Base-by-base conservation (phyloP, 2,113 vertebrate species). In the Crotalus tigris region DNA sequence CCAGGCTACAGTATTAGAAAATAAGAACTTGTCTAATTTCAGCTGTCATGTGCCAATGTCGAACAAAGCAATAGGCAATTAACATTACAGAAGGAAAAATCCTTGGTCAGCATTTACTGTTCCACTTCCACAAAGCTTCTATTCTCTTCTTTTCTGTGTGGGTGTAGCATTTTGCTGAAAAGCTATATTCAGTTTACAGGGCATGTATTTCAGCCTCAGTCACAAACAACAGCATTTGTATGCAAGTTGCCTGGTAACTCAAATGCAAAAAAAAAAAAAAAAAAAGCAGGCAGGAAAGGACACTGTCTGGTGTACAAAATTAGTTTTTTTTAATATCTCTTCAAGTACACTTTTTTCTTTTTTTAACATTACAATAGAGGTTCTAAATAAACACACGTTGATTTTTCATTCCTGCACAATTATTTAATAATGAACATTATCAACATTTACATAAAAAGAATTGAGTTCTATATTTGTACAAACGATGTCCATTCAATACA, bases 51-150 rank as follows among this genome's bases (percentile, higher is more conserved):
- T 91, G 97, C 95, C 26, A 81, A 90, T 91, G 96, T 95, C 33
- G 88, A 91, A 91, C 96, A 94, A 95, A 96, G 94, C 93, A 15
- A 94, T 12, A 87, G 94, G 94, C 69, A 95, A 96, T 97, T 93
- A 96, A 93, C 46, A 94, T 96, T 96, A 95, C 95, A 94, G 97
- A 96, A 51, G 59, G 92, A 94, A 93, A 94, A 94, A 92, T 59
- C 96, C 96, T 97, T 97, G 96, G 96, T 97, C 97, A 96, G 96
- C 94, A 95, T 94, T 95, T 90, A 57, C 94, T 96, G 95, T 94
- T 97, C 95, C 91, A 49, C 94, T 96, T 94, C 85, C 93, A 97
- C 95, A 97, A 94, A 93, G 93, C 94, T 93, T 95, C 92, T 86
- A 95, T 54, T 87, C 96, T 96, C 95, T 92, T 89, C 91, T 94